These are phyloP conservation scores for Eurytoma adleriae DNA, from an alignment of 2,888 invertebrate genomes.

Conservation along the genomic window DNA sequence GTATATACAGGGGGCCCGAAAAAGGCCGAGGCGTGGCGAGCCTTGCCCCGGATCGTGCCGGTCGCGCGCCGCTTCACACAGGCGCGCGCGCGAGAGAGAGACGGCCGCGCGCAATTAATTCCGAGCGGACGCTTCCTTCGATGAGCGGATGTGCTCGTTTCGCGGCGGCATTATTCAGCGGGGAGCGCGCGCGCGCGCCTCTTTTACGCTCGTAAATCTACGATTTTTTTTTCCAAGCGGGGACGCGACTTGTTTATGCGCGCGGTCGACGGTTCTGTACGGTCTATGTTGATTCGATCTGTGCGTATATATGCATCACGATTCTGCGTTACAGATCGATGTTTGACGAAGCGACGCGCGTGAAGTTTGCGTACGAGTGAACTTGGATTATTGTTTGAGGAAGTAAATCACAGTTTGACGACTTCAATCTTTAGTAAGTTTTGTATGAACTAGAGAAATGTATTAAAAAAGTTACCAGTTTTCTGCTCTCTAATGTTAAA, in stretches of 20 bases:
- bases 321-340: not conserved
- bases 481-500: too few species aligned
- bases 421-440: too few species aligned
- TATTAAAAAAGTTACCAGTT: too few species aligned
- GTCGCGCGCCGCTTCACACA: conserved; percentile 27
- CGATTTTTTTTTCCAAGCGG: conserved; percentile 3
- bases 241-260: not conserved
- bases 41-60: conserved; percentile 52
- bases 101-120: not conserved
- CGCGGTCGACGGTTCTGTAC: not conserved
- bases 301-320: not conserved
- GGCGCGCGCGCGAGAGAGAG: not conserved
- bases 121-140: conserved; percentile 16
- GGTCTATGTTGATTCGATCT: not conserved
- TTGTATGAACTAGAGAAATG: too few species aligned
- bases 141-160: conserved; percentile 2
- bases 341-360: not conserved
- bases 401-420: too few species aligned
- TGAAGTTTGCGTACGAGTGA: too few species aligned
- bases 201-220: conserved; percentile 23
- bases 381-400: too few species aligned
- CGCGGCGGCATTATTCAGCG: conserved; percentile 26
- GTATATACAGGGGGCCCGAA: conserved; percentile 34
- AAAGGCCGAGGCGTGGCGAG: conserved; percentile 58
- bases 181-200: not conserved